A percentile compares a stretch with the other conserved stretches of the same genome.
Evolutionary conservation across 2,797 vertebrate genomes (phyloP).

Genomic region (Euphonia xanthogaster): DNA sequence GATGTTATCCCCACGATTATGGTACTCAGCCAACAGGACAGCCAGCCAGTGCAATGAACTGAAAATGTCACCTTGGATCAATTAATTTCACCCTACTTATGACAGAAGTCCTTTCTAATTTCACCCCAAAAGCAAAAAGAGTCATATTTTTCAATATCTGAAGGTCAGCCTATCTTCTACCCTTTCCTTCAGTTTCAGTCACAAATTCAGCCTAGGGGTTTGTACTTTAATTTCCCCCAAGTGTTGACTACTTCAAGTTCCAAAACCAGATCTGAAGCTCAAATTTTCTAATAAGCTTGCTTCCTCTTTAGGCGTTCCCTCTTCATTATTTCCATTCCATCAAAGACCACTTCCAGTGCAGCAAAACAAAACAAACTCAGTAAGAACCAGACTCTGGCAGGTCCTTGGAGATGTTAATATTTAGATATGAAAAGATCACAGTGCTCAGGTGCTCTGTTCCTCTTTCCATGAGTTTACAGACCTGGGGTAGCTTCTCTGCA

Average conservation of each 20-base stretch:
- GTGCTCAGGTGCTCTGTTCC: neutral
- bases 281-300: neutral
- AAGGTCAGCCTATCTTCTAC: neutral
- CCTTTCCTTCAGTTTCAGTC: neutral
- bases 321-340: neutral
- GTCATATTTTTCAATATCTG: neutral
- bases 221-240: slow-evolving; percentile 13
- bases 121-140: neutral
- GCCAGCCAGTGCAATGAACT: neutral
- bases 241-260: neutral
- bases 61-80: neutral
- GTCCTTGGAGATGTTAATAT: neutral
- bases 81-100: neutral
- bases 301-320: neutral
- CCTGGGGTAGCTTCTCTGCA: neutral
- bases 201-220: neutral
- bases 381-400: neutral
- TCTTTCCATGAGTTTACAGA: neutral
- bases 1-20: neutral
- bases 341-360: neutral
- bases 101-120: neutral
- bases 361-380: neutral
- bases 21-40: neutral
- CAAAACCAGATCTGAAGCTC: neutral
- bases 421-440: neutral